Evolutionary conservation across 1,140 invertebrate genomes (phyloP).

Genomic region (Musca domestica): DNA sequence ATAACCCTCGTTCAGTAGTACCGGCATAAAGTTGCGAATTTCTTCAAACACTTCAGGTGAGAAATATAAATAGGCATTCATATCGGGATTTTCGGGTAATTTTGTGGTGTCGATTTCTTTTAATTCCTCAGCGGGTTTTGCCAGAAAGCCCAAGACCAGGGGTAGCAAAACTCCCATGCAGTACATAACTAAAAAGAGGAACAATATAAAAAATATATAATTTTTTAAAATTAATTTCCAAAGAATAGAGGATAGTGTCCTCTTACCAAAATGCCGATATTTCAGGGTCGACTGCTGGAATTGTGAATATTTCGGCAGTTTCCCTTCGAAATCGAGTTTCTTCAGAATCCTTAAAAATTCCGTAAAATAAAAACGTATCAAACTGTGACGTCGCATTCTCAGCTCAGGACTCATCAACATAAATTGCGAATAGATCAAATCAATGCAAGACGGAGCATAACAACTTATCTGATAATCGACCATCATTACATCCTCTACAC

Average conservation of each 20-base stretch:
- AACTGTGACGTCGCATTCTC: background rate
- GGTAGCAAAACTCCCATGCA: background rate
- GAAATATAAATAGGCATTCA: background rate
- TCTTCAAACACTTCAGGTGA: background rate
- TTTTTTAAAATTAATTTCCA: background rate
- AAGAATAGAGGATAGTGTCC: background rate
- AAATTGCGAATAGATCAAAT: conserved; percentile 17
- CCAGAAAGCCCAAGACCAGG: background rate
- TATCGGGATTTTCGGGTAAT: background rate
- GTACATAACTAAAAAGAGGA: conserved; percentile 1
- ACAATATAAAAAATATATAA: background rate
- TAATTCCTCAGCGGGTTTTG: background rate
- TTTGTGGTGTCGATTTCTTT: background rate
- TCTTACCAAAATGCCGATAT: conserved; percentile 18
- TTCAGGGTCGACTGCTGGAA: conserved; percentile 4
- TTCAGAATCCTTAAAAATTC: conserved; percentile 7
- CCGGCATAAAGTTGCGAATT: background rate
- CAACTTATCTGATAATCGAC: conserved; percentile 20
- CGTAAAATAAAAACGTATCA: conserved; percentile 7
- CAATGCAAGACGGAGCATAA: conserved; percentile 13
- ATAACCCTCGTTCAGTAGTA: conserved; percentile 10
- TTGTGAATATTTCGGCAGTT: background rate
- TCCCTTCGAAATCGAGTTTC: background rate
- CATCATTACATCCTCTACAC: conserved; percentile 10
- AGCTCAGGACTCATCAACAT: conserved; percentile 9